phyloP scores from a whole-genome alignment of 2,113 vertebrate species.

The Prietella phreatophila region DNA sequence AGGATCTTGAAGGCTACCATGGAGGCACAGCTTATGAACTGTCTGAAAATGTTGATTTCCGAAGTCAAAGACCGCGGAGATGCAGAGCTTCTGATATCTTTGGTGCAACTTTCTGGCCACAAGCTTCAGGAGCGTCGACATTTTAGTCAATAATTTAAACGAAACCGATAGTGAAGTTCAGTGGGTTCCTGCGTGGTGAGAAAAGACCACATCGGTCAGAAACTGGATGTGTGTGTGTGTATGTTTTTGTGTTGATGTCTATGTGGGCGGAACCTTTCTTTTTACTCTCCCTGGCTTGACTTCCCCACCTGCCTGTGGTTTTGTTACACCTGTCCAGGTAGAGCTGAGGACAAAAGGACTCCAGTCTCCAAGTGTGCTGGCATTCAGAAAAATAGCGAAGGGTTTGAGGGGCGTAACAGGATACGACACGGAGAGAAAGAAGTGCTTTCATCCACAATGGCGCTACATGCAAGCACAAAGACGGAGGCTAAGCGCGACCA shows the following conservation, averaged over 20 bases:
- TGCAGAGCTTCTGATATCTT: background rate
- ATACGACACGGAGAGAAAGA: conserved; percentile 19
- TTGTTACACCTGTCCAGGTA: conserved; percentile 44
- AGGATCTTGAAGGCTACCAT: background rate
- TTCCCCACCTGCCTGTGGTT: conserved; percentile 5
- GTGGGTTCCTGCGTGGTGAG: too few relatives aligned
- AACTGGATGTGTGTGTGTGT: background rate
- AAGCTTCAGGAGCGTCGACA: background rate
- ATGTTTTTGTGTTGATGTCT: background rate
- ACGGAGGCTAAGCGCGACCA: background rate
- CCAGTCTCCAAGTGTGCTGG: background rate
- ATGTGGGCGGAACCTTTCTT: background rate
- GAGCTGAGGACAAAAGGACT: conserved; percentile 26
- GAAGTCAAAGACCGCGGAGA: too few relatives aligned
- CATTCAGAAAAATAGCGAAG: background rate
- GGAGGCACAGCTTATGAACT: background rate
- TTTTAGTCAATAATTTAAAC: background rate
- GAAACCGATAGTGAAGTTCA: too few relatives aligned
- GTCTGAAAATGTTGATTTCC: background rate
- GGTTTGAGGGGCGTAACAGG: conserved; percentile 39
- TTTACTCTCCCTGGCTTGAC: background rate
- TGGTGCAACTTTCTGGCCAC: background rate
- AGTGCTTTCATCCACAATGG: conserved; percentile 28
- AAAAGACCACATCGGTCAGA: background rate
- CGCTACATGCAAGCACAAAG: conserved; percentile 22